Evolutionary conservation across 2,888 invertebrate genomes (phyloP).

Genomic region (Dascillus cervinus): DNA sequence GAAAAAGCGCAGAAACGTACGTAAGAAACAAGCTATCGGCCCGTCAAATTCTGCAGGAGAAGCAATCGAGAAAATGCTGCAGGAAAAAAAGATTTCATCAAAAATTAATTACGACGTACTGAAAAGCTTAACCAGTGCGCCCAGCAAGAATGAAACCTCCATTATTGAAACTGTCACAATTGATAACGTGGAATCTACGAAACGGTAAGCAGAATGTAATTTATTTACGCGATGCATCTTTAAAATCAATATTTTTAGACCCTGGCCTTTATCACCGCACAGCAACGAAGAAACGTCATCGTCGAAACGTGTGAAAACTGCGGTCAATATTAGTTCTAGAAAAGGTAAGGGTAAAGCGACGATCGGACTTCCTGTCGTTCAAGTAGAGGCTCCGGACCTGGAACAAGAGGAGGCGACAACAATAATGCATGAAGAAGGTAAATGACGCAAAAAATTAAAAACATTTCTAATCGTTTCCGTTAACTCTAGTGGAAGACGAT

Average conservation of each 20-base stretch:
- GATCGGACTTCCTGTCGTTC: too few relatives aligned
- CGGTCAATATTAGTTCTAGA: constrained; percentile 1
- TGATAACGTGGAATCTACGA: too few relatives aligned
- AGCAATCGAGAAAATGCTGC: constrained; percentile 93
- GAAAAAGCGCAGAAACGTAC: constrained; percentile 59
- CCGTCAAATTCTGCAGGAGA: constrained; percentile 71
- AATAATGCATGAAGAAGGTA: background rate
- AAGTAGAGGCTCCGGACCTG: background rate
- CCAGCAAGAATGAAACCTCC: too few relatives aligned
- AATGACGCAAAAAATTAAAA: too few relatives aligned
- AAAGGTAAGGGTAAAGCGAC: too few relatives aligned
- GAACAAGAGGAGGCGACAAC: constrained; percentile 7
- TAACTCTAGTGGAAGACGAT: constrained; percentile 32
- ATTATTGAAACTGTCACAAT: too few relatives aligned
- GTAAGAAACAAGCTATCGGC: constrained; percentile 54
- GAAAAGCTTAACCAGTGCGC: constrained; percentile 65
- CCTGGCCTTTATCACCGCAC: background rate
- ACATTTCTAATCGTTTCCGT: too few relatives aligned
- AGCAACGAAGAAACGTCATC: background rate
- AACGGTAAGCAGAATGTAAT: too few relatives aligned
- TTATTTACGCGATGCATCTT: too few relatives aligned
- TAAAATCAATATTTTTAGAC: too few relatives aligned
- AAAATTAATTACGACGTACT: constrained; percentile 98
- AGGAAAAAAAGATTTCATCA: constrained; percentile 89
- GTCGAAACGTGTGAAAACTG: background rate